Conservation (phyloP, 2,888 invertebrate genomes). For the Heterodera filipjevi region DNA sequence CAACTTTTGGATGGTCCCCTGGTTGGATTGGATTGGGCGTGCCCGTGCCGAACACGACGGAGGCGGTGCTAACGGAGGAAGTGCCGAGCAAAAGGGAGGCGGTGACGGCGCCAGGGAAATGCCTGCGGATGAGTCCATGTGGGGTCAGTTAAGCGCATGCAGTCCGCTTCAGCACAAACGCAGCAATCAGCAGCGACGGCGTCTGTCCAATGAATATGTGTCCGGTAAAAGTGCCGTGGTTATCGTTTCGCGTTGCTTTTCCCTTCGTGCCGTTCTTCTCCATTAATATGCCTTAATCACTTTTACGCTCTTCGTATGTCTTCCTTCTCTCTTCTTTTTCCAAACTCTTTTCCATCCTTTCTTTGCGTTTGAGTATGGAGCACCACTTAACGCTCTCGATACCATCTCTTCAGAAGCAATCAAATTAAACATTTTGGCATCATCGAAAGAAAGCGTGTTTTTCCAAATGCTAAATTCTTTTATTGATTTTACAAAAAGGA, state of each 20-base stretch:
- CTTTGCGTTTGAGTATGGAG: too few species aligned
- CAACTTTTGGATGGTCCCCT: constrained; percentile 62
- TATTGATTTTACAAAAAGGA: too few species aligned
- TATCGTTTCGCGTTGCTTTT: not conserved
- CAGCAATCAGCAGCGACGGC: constrained; percentile 16
- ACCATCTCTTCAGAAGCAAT: too few species aligned
- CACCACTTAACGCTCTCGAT: too few species aligned
- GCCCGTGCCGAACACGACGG: constrained; percentile 46
- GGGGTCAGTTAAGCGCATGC: constrained; percentile 34
- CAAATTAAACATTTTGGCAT: too few species aligned
- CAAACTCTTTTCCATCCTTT: not conserved
- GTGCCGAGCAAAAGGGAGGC: constrained; percentile 33
- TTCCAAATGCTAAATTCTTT: too few species aligned
- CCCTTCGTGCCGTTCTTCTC: too few species aligned
- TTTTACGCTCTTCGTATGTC: too few species aligned
- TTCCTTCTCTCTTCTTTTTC: not conserved
- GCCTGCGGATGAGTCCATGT: constrained; percentile 25
- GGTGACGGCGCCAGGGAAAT: constrained; percentile 24
- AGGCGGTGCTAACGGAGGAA: constrained; percentile 45
- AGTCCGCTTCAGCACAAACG: constrained; percentile 29
- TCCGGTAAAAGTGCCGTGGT: constrained; percentile 25
- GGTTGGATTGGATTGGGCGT: constrained; percentile 57
- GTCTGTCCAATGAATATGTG: constrained; percentile 26
- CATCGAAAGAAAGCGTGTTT: too few species aligned
- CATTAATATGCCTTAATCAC: too few species aligned